Evolutionary conservation across 2,888 invertebrate species (phyloP).

Genomic region (Dryococelus australis): DNA sequence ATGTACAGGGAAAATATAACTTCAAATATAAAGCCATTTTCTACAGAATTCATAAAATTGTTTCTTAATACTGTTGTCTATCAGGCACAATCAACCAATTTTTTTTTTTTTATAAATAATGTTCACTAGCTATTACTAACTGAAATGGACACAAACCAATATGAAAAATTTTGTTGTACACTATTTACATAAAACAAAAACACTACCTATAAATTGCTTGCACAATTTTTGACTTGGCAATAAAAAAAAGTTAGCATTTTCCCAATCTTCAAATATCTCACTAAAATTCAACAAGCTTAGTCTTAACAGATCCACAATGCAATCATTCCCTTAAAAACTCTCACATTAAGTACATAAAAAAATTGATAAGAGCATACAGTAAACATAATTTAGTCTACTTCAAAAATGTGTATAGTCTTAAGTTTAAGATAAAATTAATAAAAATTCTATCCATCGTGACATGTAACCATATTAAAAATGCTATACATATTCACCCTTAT

Average conservation of each 20-base stretch:
- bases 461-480: neutral
- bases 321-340: neutral
- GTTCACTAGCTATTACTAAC: neutral
- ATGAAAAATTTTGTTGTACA: neutral
- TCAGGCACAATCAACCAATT: conserved; percentile 16
- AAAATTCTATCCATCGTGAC: neutral
- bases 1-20: neutral
- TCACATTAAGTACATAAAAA: conserved; percentile 1
- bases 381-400: too few relatives aligned
- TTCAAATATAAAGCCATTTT: neutral
- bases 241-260: neutral
- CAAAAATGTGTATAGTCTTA: neutral
- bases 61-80: conserved; percentile 6
- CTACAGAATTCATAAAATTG: neutral
- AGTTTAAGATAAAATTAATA: neutral
- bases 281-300: neutral
- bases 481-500: neutral
- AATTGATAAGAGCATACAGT: too few relatives aligned
- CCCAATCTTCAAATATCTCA: neutral
- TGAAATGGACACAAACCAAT: conserved; percentile 16
- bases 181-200: conserved; percentile 4
- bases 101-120: neutral
- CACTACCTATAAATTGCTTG: neutral
- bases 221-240: neutral
- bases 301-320: neutral